Conservation (phyloP, 2,113 vertebrate species). For the Xiphophorus couchianus region DNA sequence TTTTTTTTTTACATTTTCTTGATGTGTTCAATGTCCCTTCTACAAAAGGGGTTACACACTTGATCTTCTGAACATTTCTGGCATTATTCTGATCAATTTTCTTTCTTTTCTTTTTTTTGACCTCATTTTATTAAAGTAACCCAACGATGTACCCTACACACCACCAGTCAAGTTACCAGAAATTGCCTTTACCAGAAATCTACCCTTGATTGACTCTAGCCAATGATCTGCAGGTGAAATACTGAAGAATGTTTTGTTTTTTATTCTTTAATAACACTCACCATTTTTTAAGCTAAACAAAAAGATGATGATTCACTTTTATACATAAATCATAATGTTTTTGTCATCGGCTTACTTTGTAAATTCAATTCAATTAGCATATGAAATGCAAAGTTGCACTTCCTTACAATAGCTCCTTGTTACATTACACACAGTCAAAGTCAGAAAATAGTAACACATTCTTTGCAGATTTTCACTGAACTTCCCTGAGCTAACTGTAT, state of each 20-base stretch:
- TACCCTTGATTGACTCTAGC: too few relatives aligned
- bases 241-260: too few relatives aligned
- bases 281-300: too few relatives aligned
- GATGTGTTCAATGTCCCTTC: too few relatives aligned
- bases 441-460: background rate
- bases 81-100: background rate
- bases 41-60: too few relatives aligned
- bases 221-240: too few relatives aligned
- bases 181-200: too few relatives aligned
- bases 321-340: too few relatives aligned
- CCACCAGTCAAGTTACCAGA: background rate
- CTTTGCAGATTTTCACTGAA: background rate
- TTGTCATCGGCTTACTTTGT: too few relatives aligned
- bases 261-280: too few relatives aligned
- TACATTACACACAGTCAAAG: background rate
- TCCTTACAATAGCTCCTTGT: constrained; percentile 5
- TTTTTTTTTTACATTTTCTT: too few relatives aligned
- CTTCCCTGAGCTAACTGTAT: background rate
- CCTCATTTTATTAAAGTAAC: background rate
- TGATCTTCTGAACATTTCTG: background rate
- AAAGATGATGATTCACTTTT: too few relatives aligned
- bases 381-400: background rate
- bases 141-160: background rate
- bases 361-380: background rate
- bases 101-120: background rate